These are phyloP conservation scores for Fregata magnificens DNA, from an alignment of 2,113 vertebrate species.

Conservation along the genomic window DNA sequence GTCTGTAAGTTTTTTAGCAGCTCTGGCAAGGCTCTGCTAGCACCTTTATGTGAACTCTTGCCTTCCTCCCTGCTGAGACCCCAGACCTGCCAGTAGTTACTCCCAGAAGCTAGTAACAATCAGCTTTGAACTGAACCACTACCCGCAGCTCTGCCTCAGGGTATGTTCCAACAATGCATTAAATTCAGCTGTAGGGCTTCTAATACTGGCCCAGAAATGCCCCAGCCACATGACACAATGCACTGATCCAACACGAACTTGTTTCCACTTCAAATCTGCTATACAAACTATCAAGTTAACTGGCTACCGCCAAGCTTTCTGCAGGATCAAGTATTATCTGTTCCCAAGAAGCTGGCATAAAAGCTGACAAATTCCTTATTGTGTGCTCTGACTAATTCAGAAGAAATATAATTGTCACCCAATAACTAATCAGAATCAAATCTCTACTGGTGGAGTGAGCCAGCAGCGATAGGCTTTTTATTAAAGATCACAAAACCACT, in stretches of 20 bases:
- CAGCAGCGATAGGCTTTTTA: neutral
- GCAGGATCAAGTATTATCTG: neutral
- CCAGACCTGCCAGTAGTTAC: neutral
- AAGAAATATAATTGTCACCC: neutral
- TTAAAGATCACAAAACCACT: neutral
- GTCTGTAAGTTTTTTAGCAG: neutral
- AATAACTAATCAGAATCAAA: neutral
- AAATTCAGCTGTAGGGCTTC: neutral
- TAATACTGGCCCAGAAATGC: neutral
- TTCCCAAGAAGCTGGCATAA: neutral
- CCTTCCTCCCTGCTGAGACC: neutral
- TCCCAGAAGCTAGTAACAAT: neutral
- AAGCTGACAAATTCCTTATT: neutral
- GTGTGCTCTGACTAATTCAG: neutral
- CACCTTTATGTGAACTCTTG: neutral
- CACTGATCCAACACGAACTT: neutral
- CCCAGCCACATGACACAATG: neutral
- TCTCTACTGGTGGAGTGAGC: neutral
- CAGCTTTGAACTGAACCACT: neutral
- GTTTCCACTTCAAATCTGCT: neutral
- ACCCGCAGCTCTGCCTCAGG: neutral
- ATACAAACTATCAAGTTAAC: neutral
- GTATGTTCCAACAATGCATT: neutral
- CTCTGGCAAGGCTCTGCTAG: neutral
- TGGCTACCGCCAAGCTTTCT: neutral